phyloP scores from a whole-genome alignment of 2,113 vertebrate species.

The Mirounga angustirostris region DNA sequence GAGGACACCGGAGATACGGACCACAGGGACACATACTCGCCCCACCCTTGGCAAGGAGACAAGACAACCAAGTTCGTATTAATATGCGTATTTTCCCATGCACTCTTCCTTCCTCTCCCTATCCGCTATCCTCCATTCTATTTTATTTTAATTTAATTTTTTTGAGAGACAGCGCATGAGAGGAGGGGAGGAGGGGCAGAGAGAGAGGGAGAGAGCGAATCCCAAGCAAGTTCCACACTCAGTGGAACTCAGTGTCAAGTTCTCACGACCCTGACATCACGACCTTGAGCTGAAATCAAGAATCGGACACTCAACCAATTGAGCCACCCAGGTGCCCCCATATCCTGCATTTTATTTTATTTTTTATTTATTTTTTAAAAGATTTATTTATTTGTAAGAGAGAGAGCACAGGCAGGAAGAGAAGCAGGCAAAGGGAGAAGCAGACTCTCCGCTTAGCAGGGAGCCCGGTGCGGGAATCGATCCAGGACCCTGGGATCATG shows the following conservation, averaged over 20 bases:
- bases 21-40: background rate
- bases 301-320: background rate
- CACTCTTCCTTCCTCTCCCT: background rate
- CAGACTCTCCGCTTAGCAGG: background rate
- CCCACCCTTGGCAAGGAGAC: no score
- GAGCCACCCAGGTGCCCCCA: background rate
- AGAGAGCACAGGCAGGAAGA: no score
- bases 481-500: background rate
- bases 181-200: background rate
- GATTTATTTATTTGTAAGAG: background rate
- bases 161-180: background rate
- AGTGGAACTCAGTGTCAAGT: background rate
- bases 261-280: background rate
- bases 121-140: accelerated
- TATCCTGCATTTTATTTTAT: background rate
- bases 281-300: background rate
- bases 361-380: background rate
- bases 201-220: background rate
- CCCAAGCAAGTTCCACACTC: background rate
- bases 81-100: background rate
- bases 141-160: background rate
- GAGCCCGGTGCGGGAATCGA: accelerated
- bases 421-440: background rate
- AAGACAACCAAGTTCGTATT: background rate
- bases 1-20: accelerated